These are phyloP conservation scores for Psittacula echo DNA, from an alignment of 2,797 vertebrate genomes.

Conservation along the genomic window DNA sequence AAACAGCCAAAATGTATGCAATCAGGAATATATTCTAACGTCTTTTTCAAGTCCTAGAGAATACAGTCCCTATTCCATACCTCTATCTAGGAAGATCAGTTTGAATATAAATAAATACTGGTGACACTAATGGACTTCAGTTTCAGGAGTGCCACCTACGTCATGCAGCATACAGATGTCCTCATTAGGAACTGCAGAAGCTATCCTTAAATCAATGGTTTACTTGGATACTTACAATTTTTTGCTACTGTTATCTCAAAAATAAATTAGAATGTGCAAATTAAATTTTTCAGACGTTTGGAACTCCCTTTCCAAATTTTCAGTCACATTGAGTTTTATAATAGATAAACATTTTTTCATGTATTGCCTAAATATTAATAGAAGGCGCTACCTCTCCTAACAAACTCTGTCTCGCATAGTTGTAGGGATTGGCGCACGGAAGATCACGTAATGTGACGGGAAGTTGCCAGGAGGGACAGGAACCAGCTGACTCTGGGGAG, in stretches of 20 bases:
- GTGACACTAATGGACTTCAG: neutral
- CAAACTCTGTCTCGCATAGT: neutral
- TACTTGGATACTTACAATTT: neutral
- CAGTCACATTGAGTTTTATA: neutral
- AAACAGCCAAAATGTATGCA: neutral
- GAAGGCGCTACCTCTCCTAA: neutral
- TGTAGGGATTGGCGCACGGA: too few species aligned
- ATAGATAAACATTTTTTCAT: neutral
- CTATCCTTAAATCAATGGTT: neutral
- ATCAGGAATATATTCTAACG: neutral
- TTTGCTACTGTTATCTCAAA: neutral
- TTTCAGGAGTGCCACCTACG: neutral
- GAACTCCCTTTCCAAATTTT: neutral
- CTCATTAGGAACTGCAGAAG: neutral
- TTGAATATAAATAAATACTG: neutral
- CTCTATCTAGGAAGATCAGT: neutral
- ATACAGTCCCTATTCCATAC: fast-evolving
- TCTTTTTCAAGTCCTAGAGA: neutral
- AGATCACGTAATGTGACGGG: too few species aligned
- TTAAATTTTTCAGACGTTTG: neutral
- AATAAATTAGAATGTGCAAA: neutral
- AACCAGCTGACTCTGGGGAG: too few species aligned
- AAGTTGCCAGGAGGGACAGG: too few species aligned
- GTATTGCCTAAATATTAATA: neutral
- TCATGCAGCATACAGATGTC: neutral